A percentile compares a stretch with the other conserved stretches of the same genome.
phyloP scores from a whole-genome alignment of 1,140 invertebrate genomes.

The Drosophila arizonae region DNA sequence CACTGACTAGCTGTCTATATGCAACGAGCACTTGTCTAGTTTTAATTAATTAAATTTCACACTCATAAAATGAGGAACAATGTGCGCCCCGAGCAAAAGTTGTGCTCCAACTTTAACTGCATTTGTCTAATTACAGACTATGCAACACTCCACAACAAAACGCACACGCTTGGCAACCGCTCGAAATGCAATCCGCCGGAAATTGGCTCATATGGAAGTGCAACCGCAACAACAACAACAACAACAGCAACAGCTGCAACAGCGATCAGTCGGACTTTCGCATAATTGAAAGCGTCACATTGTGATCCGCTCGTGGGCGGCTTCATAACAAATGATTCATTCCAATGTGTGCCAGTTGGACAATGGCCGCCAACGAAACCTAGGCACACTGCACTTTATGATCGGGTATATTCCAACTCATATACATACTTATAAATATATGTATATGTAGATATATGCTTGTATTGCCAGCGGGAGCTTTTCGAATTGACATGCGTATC shows the following conservation, averaged over 20 bases:
- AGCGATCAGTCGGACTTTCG: neutral
- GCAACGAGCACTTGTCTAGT: slow-evolving; percentile 48
- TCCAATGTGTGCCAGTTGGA: slow-evolving; percentile 54
- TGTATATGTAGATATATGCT: too few relatives aligned
- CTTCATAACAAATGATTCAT: slow-evolving; percentile 46
- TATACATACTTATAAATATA: too few relatives aligned
- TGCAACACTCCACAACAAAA: neutral
- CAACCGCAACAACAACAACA: slow-evolving; percentile 41
- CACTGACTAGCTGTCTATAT: slow-evolving; percentile 20
- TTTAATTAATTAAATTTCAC: slow-evolving; percentile 79
- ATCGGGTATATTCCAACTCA: slow-evolving; percentile 4
- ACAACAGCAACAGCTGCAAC: neutral
- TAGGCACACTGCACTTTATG: slow-evolving; percentile 41
- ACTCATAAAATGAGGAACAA: slow-evolving; percentile 73
- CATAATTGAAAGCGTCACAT: slow-evolving; percentile 46
- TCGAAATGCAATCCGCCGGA: slow-evolving; percentile 6
- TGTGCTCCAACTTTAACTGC: slow-evolving; percentile 34
- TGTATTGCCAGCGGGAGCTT: slow-evolving; percentile 15
- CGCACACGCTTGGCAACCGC: neutral
- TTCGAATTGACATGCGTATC: slow-evolving; percentile 32
- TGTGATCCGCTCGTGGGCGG: slow-evolving; percentile 18
- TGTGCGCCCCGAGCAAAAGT: slow-evolving; percentile 42
- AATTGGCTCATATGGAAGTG: slow-evolving; percentile 36
- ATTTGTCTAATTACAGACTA: slow-evolving; percentile 49
- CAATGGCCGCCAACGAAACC: slow-evolving; percentile 26